Evolutionary conservation across 2,888 invertebrate species (phyloP), one percentile per base, ranked within the genome.

Genomic region (Leptura quadrifasciata): DNA sequence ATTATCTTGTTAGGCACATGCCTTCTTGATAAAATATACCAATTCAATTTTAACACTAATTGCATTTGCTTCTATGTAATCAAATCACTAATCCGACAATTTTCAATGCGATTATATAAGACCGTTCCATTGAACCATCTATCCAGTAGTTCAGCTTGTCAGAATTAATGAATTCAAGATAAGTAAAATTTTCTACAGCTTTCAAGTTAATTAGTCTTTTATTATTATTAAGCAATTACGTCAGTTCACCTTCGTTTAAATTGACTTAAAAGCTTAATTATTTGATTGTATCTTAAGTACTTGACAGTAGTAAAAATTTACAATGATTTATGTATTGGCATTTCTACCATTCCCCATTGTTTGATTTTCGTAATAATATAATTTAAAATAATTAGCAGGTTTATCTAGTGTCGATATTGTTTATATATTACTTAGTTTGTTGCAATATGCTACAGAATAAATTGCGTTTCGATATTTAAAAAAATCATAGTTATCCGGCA

Each of bases 341-440:
- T 47, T 47, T 47, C n/a, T 47, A 0, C 15, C 47, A 2, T 47
- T 47, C 15, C 1, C 47, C 10, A 39, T 15, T 39, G 3, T 47
- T 47, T n/a, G 47, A 47, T 47, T 47, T 47, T 47, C 47, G 47
- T 47, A 47, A 47, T n/a, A 31, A 47, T 47, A 47, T 47, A 47
- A 47, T 47, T 47, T 47, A 47, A 47, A 15, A 47, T n/a, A 47
- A 47, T 47, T 47, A 47, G 47, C n/a, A n/a, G 47, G 15, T n/a
- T 17, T 47, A n/a, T 1, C 5, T 17, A n/a, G n/a, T 15, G 15
- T 47, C 47, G 5, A n/a, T n/a, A n/a, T 39, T 39, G 8, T 15
- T 10, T 47, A n/a, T n/a, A n/a, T n/a, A n/a, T n/a, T n/a, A n/a
- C n/a, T n/a, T n/a, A n/a, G n/a, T n/a, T n/a, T n/a, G n/a, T n/a